Evolutionary conservation across 2,797 vertebrate species (phyloP).

Genomic region (Peromyscus eremicus): DNA sequence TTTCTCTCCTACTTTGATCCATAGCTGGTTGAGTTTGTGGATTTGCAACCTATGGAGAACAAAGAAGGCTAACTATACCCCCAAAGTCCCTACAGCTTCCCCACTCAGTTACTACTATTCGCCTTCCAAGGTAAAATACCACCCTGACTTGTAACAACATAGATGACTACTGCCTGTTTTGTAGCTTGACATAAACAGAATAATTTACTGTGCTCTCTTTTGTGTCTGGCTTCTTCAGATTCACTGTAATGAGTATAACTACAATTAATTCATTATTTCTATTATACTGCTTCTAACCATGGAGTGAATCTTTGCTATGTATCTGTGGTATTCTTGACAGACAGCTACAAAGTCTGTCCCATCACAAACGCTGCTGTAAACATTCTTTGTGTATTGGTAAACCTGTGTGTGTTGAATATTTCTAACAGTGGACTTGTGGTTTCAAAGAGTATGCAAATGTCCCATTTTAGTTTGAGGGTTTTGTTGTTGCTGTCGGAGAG

Average conservation of each 20-base stretch:
- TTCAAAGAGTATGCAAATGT: not conserved
- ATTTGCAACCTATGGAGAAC: not conserved
- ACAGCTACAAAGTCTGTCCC: not conserved
- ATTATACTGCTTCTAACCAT: not conserved
- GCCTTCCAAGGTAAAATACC: not conserved
- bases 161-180: constrained; percentile 45
- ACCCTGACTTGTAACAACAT: constrained; percentile 5
- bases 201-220: constrained; percentile 18
- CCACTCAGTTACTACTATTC: constrained; percentile 15
- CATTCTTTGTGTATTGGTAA: not conserved
- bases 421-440: constrained; percentile 10
- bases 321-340: not conserved
- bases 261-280: not conserved
- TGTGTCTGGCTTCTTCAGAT: constrained; percentile 33
- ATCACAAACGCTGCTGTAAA: constrained; percentile 9
- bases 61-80: not conserved
- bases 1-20: not conserved
- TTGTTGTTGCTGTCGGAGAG: not conserved
- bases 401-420: not conserved
- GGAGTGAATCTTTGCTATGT: not conserved
- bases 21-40: not conserved
- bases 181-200: constrained; percentile 42
- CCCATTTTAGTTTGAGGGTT: not conserved
- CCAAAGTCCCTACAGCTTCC: not conserved
- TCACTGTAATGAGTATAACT: not conserved